Percentiles rank a stretch among this genome's conserved stretches.
Conservation (phyloP, 2,113 vertebrate genomes). For the Silurus meridionalis region DNA sequence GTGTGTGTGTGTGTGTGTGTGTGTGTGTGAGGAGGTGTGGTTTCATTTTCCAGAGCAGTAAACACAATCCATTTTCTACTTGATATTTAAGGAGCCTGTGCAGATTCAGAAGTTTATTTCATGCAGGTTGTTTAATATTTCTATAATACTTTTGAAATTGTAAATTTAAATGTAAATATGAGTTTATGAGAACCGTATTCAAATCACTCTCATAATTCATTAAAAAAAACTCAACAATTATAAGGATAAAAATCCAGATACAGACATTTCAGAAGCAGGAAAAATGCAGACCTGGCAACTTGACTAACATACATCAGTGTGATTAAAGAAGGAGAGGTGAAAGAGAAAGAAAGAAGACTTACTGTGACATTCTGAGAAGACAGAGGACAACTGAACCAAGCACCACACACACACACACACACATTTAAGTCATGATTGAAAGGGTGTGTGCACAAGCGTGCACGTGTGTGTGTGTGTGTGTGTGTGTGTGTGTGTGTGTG, state of each 20-base stretch:
- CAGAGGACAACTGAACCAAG: constrained; percentile 1
- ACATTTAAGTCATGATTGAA: background rate
- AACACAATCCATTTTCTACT: background rate
- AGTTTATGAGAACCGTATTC: background rate
- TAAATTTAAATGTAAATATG: background rate
- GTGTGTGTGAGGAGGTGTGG: constrained; percentile 3
- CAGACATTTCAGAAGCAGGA: background rate
- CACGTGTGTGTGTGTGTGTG: background rate
- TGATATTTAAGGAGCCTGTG: background rate
- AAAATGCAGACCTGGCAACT: background rate
- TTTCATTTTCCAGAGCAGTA: background rate
- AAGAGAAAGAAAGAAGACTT: constrained; percentile 31
- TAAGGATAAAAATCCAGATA: background rate
- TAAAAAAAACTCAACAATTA: background rate
- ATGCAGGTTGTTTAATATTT: too few relatives aligned
- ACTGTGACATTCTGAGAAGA: constrained; percentile 39
- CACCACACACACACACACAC: constrained; percentile 24
- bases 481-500: constrained; percentile 21
- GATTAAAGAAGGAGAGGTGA: background rate
- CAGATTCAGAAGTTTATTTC: background rate
- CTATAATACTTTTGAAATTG: too few relatives aligned
- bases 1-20: constrained; percentile 8
- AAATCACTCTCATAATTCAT: background rate
- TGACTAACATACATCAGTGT: background rate
- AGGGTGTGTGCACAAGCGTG: too few relatives aligned